A percentile compares a stretch with the other conserved stretches of the same genome.
These are phyloP conservation scores for Cynopterus brachyotis DNA, from an alignment of 2,113 vertebrate species.

Conservation along the genomic window DNA sequence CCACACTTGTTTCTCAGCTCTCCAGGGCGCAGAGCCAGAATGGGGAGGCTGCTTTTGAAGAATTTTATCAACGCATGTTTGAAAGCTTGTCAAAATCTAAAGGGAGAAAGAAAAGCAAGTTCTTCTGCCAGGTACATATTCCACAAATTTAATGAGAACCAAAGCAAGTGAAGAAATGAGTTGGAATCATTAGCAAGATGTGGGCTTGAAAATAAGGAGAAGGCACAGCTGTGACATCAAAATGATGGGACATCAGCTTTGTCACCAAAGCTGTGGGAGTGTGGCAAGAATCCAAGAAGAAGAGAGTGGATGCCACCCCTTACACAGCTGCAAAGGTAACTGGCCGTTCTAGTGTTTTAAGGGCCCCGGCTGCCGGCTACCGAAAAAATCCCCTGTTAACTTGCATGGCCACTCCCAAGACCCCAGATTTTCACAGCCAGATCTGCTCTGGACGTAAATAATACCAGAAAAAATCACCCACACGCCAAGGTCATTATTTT, in stretches of 20 bases:
- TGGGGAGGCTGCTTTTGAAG: not conserved
- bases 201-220: conserved; percentile 72
- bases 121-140: conserved; percentile 48
- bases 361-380: conserved; percentile 48
- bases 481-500: not conserved
- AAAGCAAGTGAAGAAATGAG: conserved; percentile 24
- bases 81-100: conserved; percentile 57
- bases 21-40: not conserved
- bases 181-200: conserved; percentile 71
- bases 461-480: conserved; percentile 60
- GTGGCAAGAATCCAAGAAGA: conserved; percentile 39
- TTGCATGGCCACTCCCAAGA: conserved; percentile 22
- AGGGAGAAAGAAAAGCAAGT: conserved; percentile 64
- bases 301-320: conserved; percentile 57
- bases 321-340: not conserved
- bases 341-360: conserved; percentile 52
- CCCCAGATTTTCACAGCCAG: not conserved
- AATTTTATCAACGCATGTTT: not conserved
- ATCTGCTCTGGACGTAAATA: not conserved
- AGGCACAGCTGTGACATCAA: conserved; percentile 45
- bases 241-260: conserved; percentile 28
- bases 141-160: conserved; percentile 63
- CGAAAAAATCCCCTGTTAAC: not conserved
- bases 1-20: not conserved
- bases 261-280: conserved; percentile 23